Percentiles rank a stretch among this genome's conserved stretches.
phyloP scores from a whole-genome alignment of 2,113 vertebrate genomes.

The Syngnathus typhle region DNA sequence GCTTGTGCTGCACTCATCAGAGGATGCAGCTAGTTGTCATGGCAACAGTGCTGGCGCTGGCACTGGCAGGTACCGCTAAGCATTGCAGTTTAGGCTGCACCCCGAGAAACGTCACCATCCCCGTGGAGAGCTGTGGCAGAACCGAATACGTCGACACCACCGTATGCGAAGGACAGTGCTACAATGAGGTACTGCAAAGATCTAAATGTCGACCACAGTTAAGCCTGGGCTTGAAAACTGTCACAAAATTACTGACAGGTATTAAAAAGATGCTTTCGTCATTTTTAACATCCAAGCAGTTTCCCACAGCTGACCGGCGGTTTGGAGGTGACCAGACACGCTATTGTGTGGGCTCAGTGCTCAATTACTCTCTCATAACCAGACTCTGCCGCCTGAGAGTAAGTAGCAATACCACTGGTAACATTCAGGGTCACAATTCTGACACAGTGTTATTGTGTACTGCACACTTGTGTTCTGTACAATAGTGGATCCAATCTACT shows the following conservation, averaged over 20 bases:
- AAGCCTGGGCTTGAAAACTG: background rate
- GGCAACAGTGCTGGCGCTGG: constrained; percentile 70
- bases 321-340: background rate
- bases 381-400: too few relatives aligned
- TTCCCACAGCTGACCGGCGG: background rate
- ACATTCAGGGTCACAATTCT: too few relatives aligned
- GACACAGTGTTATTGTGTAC: too few relatives aligned
- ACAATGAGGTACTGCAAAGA: constrained; percentile 59
- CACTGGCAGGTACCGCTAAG: constrained; percentile 58
- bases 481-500: too few relatives aligned
- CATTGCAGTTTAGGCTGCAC: constrained; percentile 64
- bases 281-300: background rate
- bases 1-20: constrained; percentile 28
- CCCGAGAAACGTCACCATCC: constrained; percentile 76
- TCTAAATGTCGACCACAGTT: background rate
- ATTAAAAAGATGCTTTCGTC: background rate
- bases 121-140: constrained; percentile 76
- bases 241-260: background rate
- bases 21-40: constrained; percentile 70
- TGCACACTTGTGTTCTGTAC: too few relatives aligned
- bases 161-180: constrained; percentile 81
- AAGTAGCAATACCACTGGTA: too few relatives aligned
- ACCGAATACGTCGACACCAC: constrained; percentile 77
- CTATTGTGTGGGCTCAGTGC: background rate
- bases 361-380: too few relatives aligned